Percentiles rank a stretch among this genome's conserved stretches.
phyloP scores from a whole-genome alignment of 2,888 invertebrate genomes.

The Philereme transversata region DNA sequence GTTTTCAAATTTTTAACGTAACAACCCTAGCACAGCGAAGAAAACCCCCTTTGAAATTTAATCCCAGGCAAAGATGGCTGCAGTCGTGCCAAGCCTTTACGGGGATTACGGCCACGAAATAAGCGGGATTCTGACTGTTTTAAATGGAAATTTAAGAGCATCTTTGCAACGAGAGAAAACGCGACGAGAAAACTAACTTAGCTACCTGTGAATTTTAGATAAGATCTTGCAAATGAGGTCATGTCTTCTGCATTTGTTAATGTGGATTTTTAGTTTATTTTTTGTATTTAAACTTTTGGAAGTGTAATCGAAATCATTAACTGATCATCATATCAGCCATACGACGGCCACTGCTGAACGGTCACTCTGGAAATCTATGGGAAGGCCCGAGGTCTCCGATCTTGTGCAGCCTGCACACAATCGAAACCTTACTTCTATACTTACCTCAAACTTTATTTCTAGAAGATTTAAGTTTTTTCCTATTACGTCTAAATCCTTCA shows the following conservation, averaged over 20 bases:
- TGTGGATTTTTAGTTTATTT: background rate
- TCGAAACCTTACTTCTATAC: too few relatives aligned
- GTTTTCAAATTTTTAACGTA: conserved; percentile 4
- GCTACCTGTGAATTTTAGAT: conserved; percentile 23
- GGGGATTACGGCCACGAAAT: conserved; percentile 55
- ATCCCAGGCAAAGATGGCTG: conserved; percentile 61
- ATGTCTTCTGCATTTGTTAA: conserved; percentile 10
- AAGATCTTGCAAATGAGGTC: conserved; percentile 16
- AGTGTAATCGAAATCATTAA: too few relatives aligned
- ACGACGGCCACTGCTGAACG: too few relatives aligned
- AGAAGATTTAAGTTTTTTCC: too few relatives aligned
- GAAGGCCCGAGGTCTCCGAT: too few relatives aligned
- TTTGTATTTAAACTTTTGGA: too few relatives aligned
- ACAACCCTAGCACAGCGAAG: conserved; percentile 9
- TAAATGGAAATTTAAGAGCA: conserved; percentile 30
- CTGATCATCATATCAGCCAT: too few relatives aligned
- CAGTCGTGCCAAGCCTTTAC: conserved; percentile 55
- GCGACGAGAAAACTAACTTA: conserved; percentile 19
- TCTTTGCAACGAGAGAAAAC: conserved; percentile 12
- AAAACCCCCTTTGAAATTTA: conserved; percentile 65
- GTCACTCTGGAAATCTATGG: too few relatives aligned
- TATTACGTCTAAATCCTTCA: too few relatives aligned
- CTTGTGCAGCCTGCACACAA: too few relatives aligned
- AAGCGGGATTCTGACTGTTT: conserved; percentile 43
- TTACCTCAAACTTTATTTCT: too few relatives aligned